A percentile compares a stretch with the other conserved stretches of the same genome.
phyloP scores from a whole-genome alignment of 2,113 vertebrate genomes.

The Thinocorus orbignyianus region DNA sequence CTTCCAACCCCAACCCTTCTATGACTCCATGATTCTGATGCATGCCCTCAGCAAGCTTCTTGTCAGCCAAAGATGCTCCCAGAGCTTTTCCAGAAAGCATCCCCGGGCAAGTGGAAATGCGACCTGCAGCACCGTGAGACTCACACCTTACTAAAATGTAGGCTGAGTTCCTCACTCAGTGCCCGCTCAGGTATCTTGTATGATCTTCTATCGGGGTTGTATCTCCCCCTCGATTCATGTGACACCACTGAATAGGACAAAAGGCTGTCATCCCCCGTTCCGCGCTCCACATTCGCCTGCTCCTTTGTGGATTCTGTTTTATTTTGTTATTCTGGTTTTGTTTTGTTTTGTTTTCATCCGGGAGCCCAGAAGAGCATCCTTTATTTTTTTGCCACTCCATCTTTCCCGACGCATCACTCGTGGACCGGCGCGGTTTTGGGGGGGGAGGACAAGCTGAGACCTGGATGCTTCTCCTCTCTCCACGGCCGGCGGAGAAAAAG shows the following conservation, averaged over 20 bases:
- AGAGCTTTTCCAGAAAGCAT: background rate
- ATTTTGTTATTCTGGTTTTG: too few relatives aligned
- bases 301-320: constrained; percentile 73
- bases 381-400: constrained; percentile 47
- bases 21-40: too few relatives aligned
- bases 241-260: constrained; percentile 73
- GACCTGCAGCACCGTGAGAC: background rate
- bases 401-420: constrained; percentile 55
- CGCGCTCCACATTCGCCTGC: constrained; percentile 65
- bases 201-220: constrained; percentile 76
- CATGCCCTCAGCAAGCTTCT: background rate
- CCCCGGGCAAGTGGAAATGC: background rate
- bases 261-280: constrained; percentile 62
- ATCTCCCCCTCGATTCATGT: constrained; percentile 70
- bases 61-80: background rate
- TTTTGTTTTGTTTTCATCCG: constrained; percentile 63
- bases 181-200: constrained; percentile 67
- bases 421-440: constrained; percentile 70
- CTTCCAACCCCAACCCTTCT: too few relatives aligned
- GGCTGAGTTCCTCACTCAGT: constrained; percentile 49
- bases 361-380: constrained; percentile 64
- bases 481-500: constrained; percentile 67
- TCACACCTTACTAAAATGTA: constrained; percentile 44
- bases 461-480: constrained; percentile 68
- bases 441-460: constrained; percentile 71